Base-by-base conservation (phyloP, 2,113 vertebrate species). In the Pterocles burchelli region DNA sequence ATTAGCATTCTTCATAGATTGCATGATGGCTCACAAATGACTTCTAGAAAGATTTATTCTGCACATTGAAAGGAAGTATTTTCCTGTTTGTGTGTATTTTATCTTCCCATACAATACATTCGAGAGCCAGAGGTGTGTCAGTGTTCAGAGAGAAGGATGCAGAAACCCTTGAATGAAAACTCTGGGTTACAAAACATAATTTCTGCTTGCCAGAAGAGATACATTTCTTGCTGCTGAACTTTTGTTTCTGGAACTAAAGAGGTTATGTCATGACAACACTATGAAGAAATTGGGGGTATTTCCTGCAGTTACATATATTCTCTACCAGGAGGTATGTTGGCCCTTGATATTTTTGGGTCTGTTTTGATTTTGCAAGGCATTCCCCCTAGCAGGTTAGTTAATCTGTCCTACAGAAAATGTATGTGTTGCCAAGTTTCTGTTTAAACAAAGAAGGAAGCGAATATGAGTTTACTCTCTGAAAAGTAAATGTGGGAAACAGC, bases 401-500 rank as follows among this genome's bases (percentile, higher is more conserved):
- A 94, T 95, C 90, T 97, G 86, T 96, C 88, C 82, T 93, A 76
- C 82, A 96, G 91, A 96, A 96, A 89, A 90, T 33, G 31, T 34
- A 61, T 55, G 18, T 49, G 55, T 89, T 97, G 95, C 71, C 96
- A 96, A 88, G 76, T 96, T 95, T 96, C 96, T 97, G 90, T 96
- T 97, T 97, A 90, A 97, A 94, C 76, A 96, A 82, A 74, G 87
- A 87, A 96, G 88, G 86, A 97, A 96, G 72, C 80, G 72, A 94
- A 92, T 95, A 79, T 95, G 67, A 93, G 95, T 94, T 97, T 97
- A 84, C 83, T 73, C 83, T 79, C 74, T 90, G 89, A 84, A 96
- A 97, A 96, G 88, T 86, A 97, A 95, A 90, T 82, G 65, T 77
- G 62, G 83, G 81, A 85, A 92, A 79, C 63, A 59, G 80, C 46